Evolutionary conservation across 2,888 invertebrate species (phyloP), one percentile per base, ranked within the genome.

Genomic region (Cantharis rufa): DNA sequence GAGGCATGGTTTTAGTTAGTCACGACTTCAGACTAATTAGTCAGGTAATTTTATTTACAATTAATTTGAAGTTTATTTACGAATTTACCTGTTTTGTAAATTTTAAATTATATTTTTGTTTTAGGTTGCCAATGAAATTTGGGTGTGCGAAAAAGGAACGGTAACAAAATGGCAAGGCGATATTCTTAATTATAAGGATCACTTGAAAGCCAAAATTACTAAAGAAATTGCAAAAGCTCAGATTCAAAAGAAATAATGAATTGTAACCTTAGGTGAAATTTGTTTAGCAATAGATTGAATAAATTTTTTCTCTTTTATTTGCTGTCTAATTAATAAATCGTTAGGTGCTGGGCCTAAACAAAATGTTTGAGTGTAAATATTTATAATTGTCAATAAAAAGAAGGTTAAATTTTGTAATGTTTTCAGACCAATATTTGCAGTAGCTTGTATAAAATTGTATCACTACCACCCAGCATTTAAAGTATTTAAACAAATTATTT

Each of bases 21-120:
- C 99, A 99, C 95, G 99, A 99, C 92, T 99, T 99, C 92, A 92
- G 99, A 88, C 93, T 99, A 73, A 99, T 99, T 81, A 97, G 96
- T 89, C 99, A 99, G 93, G 98, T 98, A 24, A 24, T 24, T 24
- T 24, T 24, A 24, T 24, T 24, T 21, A 21, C 5, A 1, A 21
- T 5, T 21, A 21, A 21, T 21, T 21, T 21, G 21, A 21, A n/a
- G n/a, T n/a, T n/a, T n/a, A n/a, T n/a, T n/a, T n/a, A n/a, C n/a
- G n/a, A n/a, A n/a, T n/a, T n/a, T n/a, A n/a, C n/a, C n/a, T n/a
- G 5, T 27, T 28, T 0, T 28, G 27, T 28, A 28, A 3, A 28
- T 28, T 28, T 10, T 10, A 28, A 28, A 62, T 18, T 62, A 15
- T 21, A 70, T 74, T 79, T 64, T 79, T 79, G 76, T 83, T 87